phyloP scores from a whole-genome alignment of 1,140 invertebrate species.

The Drosophila burlai region DNA sequence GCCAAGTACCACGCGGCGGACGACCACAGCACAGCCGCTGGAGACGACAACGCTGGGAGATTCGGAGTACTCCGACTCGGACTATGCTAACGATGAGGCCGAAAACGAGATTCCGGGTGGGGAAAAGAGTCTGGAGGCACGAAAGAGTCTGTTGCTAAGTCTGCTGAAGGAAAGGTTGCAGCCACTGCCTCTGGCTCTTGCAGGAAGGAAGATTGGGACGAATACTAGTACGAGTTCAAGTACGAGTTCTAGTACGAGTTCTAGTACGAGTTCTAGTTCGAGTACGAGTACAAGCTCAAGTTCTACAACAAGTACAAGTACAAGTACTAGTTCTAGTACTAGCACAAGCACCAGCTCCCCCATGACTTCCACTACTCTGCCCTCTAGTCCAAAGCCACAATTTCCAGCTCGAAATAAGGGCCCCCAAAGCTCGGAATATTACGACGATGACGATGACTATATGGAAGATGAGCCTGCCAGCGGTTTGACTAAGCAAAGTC shows the following conservation, averaged over 20 bases:
- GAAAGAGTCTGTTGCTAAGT: conserved; percentile 31
- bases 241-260: background rate
- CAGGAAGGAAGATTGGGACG: background rate
- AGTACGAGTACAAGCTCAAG: background rate
- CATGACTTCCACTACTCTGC: background rate
- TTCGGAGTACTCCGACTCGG: conserved; percentile 50
- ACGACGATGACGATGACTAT: conserved; percentile 56
- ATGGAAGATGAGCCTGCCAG: conserved; percentile 54
- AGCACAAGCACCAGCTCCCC: background rate
- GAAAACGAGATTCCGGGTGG: conserved; percentile 24
- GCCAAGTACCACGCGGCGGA: conserved; percentile 21
- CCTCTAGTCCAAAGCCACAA: background rate
- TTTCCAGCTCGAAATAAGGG: background rate
- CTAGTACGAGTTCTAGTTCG: no score
- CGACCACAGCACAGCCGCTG: background rate
- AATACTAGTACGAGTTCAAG: background rate
- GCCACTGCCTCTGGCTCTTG: background rate
- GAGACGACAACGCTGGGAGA: conserved; percentile 5
- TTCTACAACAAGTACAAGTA: background rate
- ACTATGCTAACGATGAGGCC: conserved; percentile 63
- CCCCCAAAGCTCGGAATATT: conserved; percentile 45
- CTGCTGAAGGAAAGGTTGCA: conserved; percentile 41
- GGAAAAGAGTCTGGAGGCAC: conserved; percentile 16
- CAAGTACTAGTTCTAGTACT: background rate
- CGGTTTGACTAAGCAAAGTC: conserved; percentile 4